phyloP scores from a whole-genome alignment of 2,888 invertebrate species.

The Drosophila anomalata region DNA sequence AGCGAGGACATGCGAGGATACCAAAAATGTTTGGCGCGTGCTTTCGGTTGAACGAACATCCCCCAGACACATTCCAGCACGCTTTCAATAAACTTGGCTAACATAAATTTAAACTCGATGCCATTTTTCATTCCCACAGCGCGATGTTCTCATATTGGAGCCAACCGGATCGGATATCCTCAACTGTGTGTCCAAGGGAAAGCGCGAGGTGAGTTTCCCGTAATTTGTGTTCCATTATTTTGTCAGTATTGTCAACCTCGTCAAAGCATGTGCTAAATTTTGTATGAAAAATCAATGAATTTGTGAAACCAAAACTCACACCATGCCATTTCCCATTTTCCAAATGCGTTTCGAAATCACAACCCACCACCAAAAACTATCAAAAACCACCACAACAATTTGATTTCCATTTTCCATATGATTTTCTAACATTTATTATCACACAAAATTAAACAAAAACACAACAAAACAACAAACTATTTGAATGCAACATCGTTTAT shows the following conservation, averaged over 20 bases:
- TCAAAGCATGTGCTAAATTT: slow-evolving; percentile 38
- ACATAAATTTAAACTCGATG: slow-evolving; percentile 47
- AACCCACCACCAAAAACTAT: slow-evolving; percentile 4
- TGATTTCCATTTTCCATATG: slow-evolving; percentile 32
- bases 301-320: slow-evolving; percentile 33
- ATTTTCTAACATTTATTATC: slow-evolving; percentile 36
- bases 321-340: slow-evolving; percentile 25
- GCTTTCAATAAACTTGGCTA: slow-evolving; percentile 80
- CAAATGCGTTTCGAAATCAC: slow-evolving; percentile 20
- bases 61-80: slow-evolving; percentile 78
- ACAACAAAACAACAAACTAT: slow-evolving; percentile 7
- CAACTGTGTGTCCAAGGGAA: slow-evolving; percentile 96
- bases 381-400: slow-evolving; percentile 8
- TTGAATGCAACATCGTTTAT: slow-evolving; percentile 7
- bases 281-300: slow-evolving; percentile 22
- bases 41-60: slow-evolving; percentile 18
- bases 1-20: slow-evolving; percentile 27
- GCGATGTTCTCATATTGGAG: slow-evolving; percentile 94
- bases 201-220: slow-evolving; percentile 90
- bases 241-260: background rate
- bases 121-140: slow-evolving; percentile 86
- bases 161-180: slow-evolving; percentile 92
- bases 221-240: slow-evolving; percentile 1
- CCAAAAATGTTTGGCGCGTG: slow-evolving; percentile 53
- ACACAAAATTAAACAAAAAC: slow-evolving; percentile 24